These are phyloP conservation scores for Pitta sordida DNA, from an alignment of 2,113 vertebrate species.

Conservation along the genomic window DNA sequence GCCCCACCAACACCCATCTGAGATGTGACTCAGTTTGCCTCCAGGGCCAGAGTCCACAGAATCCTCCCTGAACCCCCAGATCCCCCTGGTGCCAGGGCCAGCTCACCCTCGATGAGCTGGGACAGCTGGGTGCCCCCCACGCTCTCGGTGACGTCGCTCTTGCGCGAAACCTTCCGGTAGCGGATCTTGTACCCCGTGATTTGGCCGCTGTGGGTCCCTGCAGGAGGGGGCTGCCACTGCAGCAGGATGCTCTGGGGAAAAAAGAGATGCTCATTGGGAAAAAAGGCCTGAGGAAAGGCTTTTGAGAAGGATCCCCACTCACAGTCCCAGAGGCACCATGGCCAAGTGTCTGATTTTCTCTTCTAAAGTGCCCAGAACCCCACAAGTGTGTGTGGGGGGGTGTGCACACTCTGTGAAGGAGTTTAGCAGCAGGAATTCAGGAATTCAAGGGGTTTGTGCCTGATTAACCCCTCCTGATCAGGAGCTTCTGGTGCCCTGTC, in stretches of 20 bases:
- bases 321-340: neutral
- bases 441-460: neutral
- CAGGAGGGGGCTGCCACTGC: slow-evolving; percentile 91
- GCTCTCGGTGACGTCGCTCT: slow-evolving; percentile 88
- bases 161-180: slow-evolving; percentile 90
- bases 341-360: neutral
- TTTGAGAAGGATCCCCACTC: neutral
- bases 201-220: slow-evolving; percentile 86
- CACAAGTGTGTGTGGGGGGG: fast-evolving
- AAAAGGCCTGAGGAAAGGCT: neutral
- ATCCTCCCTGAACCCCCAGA: neutral
- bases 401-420: neutral
- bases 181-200: slow-evolving; percentile 93
- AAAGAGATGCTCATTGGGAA: too few species aligned
- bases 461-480: neutral
- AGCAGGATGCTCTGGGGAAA: slow-evolving; percentile 87
- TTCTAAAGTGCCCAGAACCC: neutral
- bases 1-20: neutral
- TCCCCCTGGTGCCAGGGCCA: neutral
- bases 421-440: neutral
- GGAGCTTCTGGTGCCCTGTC: neutral
- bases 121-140: slow-evolving; percentile 84
- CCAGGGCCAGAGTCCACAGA: neutral
- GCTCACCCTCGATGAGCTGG: slow-evolving; percentile 86
- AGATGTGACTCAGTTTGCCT: neutral